These are phyloP conservation scores for Luffia ferchaultella DNA, from an alignment of 2,888 invertebrate genomes.

Conservation along the genomic window DNA sequence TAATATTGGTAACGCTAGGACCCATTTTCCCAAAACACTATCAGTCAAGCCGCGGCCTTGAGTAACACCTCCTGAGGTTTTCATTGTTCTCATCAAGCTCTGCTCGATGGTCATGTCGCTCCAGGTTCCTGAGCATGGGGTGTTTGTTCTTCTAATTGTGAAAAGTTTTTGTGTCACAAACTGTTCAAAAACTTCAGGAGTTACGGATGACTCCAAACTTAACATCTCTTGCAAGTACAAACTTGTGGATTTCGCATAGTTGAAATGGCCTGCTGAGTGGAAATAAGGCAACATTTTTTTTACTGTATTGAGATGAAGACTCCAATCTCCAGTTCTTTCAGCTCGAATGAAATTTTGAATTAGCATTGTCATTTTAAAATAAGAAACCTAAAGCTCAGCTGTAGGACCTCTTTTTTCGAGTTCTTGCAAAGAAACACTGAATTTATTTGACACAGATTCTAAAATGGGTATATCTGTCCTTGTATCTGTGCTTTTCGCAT, in stretches of 20 bases:
- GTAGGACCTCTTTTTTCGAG: slow-evolving; percentile 15
- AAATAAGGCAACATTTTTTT: slow-evolving; percentile 23
- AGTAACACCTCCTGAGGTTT: slow-evolving; percentile 18
- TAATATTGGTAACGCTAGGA: slow-evolving; percentile 14
- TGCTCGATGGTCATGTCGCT: slow-evolving; percentile 25
- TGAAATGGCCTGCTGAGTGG: slow-evolving; percentile 18
- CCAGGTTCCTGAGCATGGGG: slow-evolving; percentile 11
- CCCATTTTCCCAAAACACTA: slow-evolving; percentile 17
- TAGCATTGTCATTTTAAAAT: slow-evolving; percentile 22
- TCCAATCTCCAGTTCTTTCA: slow-evolving; percentile 22
- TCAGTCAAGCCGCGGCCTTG: slow-evolving; percentile 17
- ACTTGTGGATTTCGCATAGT: slow-evolving; percentile 7
- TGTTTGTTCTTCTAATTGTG: no score
- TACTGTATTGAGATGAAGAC: slow-evolving; percentile 20
- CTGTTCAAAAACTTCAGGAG: slow-evolving; percentile 9
- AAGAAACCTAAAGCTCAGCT: slow-evolving; percentile 19
- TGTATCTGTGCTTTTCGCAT: background rate
- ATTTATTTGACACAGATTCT: no score
- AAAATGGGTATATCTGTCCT: background rate
- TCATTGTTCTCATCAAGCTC: slow-evolving; percentile 21
- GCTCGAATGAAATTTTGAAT: slow-evolving; percentile 23
- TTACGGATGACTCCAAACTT: slow-evolving; percentile 8
- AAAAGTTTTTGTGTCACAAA: slow-evolving; percentile 8
- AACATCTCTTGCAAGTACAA: slow-evolving; percentile 17
- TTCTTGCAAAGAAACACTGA: background rate